Conservation (phyloP, 2,888 invertebrate genomes). For the Amitus sp. region DNA sequence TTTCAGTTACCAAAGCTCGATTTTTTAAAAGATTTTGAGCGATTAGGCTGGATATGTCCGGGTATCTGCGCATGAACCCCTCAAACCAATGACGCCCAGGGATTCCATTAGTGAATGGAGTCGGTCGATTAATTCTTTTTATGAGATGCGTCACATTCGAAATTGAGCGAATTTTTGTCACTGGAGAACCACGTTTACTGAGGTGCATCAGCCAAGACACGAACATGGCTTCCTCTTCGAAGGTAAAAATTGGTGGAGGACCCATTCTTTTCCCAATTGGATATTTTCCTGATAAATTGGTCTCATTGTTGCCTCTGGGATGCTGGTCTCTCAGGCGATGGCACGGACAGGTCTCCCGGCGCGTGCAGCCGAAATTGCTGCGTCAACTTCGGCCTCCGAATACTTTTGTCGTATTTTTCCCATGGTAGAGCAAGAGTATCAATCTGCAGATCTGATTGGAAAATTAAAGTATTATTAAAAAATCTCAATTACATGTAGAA, state of each 20-base stretch:
- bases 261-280: too few species aligned
- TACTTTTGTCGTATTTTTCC: slow-evolving; percentile 11
- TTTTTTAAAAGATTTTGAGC: slow-evolving; percentile 39
- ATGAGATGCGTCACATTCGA: too few species aligned
- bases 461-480: too few species aligned
- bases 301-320: background rate
- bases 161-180: too few species aligned
- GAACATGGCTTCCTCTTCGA: too few species aligned
- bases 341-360: slow-evolving; percentile 62
- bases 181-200: too few species aligned
- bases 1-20: slow-evolving; percentile 27
- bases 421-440: too few species aligned
- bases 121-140: slow-evolving; percentile 2
- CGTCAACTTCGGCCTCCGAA: slow-evolving; percentile 6
- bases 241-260: too few species aligned
- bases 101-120: slow-evolving; percentile 48
- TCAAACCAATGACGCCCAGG: slow-evolving; percentile 56
- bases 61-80: slow-evolving; percentile 52
- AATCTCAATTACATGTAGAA: too few species aligned
- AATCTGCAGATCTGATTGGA: too few species aligned
- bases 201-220: too few species aligned
- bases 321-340: slow-evolving; percentile 1
- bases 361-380: slow-evolving; percentile 43
- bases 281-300: too few species aligned
- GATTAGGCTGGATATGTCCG: slow-evolving; percentile 43